These are phyloP conservation scores for Raphicerus campestris DNA, from an alignment of 2,113 vertebrate genomes.

Conservation along the genomic window DNA sequence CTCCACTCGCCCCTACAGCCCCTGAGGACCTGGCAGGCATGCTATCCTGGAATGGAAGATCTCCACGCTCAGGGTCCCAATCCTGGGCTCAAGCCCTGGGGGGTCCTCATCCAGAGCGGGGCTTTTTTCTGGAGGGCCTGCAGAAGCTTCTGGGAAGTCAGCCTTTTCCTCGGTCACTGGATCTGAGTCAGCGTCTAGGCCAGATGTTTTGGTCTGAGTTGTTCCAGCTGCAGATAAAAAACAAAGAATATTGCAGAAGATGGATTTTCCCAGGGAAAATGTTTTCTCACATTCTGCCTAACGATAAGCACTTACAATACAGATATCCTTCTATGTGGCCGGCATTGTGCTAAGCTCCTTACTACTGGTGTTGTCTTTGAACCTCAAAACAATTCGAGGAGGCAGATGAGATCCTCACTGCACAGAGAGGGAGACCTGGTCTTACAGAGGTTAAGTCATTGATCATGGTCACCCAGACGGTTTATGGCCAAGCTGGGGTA, in stretches of 20 bases:
- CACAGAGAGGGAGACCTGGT: neutral
- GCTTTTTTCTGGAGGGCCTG: conserved; percentile 45
- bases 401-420: neutral
- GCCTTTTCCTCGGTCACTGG: conserved; percentile 37
- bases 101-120: conserved; percentile 12
- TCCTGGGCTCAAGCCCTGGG: conserved; percentile 68
- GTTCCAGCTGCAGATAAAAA: conserved; percentile 74
- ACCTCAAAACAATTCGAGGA: neutral
- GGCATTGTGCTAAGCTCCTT: neutral
- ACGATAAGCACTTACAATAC: neutral
- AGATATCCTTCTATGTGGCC: neutral
- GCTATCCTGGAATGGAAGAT: conserved; percentile 84
- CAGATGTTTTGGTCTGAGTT: conserved; percentile 34
- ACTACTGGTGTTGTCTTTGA: neutral
- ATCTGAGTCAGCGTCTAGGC: conserved; percentile 10
- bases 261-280: fast-evolving
- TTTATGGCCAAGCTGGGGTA: too few relatives aligned
- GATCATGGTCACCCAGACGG: neutral
- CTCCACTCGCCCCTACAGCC: neutral
- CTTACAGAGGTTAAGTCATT: neutral
- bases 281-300: neutral
- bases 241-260: conserved; percentile 32
- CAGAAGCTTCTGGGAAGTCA: conserved; percentile 45
- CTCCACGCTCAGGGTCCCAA: conserved; percentile 75
- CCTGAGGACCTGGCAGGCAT: conserved; percentile 87